Percentiles rank a stretch among this genome's conserved stretches.
These are phyloP conservation scores for Fregetta grallaria DNA, from an alignment of 2,113 vertebrate species.

Conservation along the genomic window DNA sequence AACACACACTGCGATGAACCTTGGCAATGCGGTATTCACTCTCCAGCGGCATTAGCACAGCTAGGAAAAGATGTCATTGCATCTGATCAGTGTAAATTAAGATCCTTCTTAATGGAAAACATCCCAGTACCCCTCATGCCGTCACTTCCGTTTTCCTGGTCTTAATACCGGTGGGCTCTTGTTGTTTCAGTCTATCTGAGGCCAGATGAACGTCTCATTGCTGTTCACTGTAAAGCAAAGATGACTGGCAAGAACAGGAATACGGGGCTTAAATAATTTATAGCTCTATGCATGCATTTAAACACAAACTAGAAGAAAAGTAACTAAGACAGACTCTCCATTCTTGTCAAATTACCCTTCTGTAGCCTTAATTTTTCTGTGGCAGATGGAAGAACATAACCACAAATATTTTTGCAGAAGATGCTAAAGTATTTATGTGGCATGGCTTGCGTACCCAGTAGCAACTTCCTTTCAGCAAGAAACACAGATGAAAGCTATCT, in stretches of 20 bases:
- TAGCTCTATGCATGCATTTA: background rate
- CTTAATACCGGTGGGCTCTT: background rate
- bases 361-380: background rate
- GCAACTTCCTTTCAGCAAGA: background rate
- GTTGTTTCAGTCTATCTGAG: background rate
- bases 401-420: background rate
- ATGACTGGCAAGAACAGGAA: background rate
- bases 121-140: background rate
- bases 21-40: background rate
- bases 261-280: background rate
- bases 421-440: background rate
- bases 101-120: background rate
- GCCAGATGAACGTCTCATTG: background rate
- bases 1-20: fast-evolving
- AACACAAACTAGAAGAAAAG: background rate
- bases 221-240: background rate
- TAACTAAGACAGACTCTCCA: background rate
- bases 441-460: fast-evolving
- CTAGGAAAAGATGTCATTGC: background rate
- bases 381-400: constrained; percentile 17
- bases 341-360: background rate
- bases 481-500: background rate
- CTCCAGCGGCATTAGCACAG: background rate
- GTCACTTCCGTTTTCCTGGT: background rate
- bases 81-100: background rate